phyloP scores from a whole-genome alignment of 2,797 vertebrate genomes.

The Eulemur mongoz region DNA sequence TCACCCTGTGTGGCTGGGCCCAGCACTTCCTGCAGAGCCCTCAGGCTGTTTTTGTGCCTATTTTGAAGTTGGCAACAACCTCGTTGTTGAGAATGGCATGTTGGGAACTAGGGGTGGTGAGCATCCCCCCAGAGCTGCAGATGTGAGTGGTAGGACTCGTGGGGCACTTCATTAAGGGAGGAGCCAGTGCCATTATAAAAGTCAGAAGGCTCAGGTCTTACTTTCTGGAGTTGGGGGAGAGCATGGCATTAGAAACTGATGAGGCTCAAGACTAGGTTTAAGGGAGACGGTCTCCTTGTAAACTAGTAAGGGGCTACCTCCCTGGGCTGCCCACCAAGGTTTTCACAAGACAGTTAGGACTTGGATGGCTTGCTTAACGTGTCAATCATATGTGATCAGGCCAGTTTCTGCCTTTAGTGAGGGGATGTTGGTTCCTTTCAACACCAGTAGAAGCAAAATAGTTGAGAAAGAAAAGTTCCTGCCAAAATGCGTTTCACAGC shows the following conservation, averaged over 20 bases:
- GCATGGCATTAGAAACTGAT: neutral
- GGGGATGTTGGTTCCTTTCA: neutral
- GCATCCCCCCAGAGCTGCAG: constrained; percentile 77
- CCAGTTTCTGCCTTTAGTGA: constrained; percentile 10
- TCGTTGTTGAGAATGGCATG: constrained; percentile 76
- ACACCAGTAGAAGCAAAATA: constrained; percentile 8
- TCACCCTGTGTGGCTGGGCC: constrained; percentile 41
- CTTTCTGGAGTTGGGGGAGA: neutral
- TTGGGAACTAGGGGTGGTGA: constrained; percentile 76
- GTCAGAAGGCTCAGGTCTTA: neutral
- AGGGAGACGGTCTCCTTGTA: neutral
- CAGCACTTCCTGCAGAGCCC: constrained; percentile 55
- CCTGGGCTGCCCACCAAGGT: neutral
- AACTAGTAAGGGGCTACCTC: neutral
- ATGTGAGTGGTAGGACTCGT: constrained; percentile 66
- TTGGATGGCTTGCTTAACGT: neutral
- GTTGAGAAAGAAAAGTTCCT: neutral
- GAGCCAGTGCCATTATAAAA: neutral
- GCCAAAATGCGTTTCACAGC: constrained; percentile 7
- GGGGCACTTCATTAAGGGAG: constrained; percentile 40
- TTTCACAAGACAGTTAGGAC: neutral
- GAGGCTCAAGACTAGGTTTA: neutral
- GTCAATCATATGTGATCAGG: neutral
- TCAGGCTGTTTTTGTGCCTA: constrained; percentile 60
- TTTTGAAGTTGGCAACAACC: constrained; percentile 57